Evolutionary conservation across 1,140 invertebrate genomes (phyloP).

Genomic region (Zaprionus tsacasi): DNA sequence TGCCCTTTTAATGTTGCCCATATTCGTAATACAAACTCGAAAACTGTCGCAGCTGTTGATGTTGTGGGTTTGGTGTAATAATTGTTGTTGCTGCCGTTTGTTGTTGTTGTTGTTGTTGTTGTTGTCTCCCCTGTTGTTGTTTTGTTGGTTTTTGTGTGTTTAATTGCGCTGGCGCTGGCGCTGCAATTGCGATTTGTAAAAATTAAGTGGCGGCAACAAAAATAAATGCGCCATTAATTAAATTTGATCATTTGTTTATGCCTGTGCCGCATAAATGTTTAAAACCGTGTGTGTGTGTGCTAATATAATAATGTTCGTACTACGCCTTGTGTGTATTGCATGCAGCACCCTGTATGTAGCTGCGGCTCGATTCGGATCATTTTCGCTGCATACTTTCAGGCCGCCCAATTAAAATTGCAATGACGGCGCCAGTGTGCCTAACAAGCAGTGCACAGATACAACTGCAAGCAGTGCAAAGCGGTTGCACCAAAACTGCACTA

Average conservation of each 20-base stretch:
- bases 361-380: not conserved
- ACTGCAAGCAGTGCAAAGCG: too few species aligned
- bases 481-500: too few species aligned
- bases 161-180: slow-evolving; percentile 37
- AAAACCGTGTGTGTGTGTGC: not conserved
- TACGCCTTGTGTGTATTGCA: not conserved
- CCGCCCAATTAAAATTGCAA: not conserved
- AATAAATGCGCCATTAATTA: slow-evolving; percentile 46
- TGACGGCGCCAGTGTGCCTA: not conserved
- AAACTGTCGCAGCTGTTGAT: slow-evolving; percentile 77
- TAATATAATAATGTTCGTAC: not conserved
- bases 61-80: slow-evolving; percentile 66
- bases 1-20: slow-evolving; percentile 34
- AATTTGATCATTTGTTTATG: slow-evolving; percentile 58
- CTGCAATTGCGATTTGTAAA: slow-evolving; percentile 58
- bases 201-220: slow-evolving; percentile 56
- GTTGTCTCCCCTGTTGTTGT: slow-evolving; percentile 22
- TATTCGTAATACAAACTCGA: slow-evolving; percentile 41
- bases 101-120: slow-evolving; percentile 47
- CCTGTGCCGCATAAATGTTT: slow-evolving; percentile 33
- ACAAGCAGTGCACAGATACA: too few species aligned
- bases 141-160: slow-evolving; percentile 37
- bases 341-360: slow-evolving; percentile 35
- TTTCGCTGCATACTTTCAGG: not conserved
- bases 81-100: slow-evolving; percentile 47